phyloP scores from a whole-genome alignment of 2,113 vertebrate genomes.

The Muntiacus muntjak region DNA sequence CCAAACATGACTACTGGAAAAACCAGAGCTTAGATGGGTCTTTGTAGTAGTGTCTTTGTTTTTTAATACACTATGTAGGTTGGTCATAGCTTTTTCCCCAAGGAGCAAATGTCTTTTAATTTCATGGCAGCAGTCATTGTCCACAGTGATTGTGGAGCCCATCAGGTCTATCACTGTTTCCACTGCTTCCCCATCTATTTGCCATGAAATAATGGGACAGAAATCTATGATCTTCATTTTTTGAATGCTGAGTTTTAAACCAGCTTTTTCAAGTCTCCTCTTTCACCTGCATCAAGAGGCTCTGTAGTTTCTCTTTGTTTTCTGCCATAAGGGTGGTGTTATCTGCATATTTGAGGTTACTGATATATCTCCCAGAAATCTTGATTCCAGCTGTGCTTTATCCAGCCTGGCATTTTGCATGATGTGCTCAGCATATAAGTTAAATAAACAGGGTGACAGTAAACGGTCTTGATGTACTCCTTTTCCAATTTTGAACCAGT shows the following conservation, averaged over 20 bases:
- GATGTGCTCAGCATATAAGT: neutral
- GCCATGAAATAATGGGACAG: neutral
- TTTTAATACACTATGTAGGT: neutral
- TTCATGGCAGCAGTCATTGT: neutral
- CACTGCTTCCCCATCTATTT: neutral
- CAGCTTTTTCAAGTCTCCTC: neutral
- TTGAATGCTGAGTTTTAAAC: neutral
- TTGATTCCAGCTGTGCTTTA: neutral
- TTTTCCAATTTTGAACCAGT: neutral
- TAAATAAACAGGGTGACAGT: neutral
- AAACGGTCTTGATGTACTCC: neutral
- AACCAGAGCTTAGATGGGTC: neutral
- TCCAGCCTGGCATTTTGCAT: rapidly evolving
- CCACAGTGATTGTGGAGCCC: neutral
- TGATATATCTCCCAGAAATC: neutral
- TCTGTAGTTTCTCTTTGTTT: neutral
- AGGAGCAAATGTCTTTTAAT: neutral
- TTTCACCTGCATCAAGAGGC: neutral
- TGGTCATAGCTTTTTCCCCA: neutral
- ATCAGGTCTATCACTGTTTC: neutral
- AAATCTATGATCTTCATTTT: rapidly evolving
- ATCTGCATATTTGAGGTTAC: neutral
- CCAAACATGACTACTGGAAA: neutral
- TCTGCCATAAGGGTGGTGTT: neutral
- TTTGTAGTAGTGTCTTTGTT: neutral